Percentiles rank a stretch among this genome's conserved stretches.
phyloP scores from a whole-genome alignment of 2,797 vertebrate species.

The Thunnus albacares region DNA sequence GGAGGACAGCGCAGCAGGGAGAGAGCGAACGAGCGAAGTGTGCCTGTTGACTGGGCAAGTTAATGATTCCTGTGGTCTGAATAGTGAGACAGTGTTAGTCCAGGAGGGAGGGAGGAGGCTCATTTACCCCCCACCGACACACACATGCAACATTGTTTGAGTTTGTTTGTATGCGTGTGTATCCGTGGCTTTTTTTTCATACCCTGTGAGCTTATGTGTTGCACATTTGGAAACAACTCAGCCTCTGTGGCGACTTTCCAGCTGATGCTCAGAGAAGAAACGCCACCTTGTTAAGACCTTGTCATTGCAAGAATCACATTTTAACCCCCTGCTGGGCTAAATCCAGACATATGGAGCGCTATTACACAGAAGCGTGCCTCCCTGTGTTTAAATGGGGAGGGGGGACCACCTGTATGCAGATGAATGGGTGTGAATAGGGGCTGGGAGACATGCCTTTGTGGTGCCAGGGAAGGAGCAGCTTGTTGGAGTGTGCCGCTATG shows the following conservation, averaged over 20 bases:
- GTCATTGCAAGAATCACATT: neutral
- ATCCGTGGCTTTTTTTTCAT: constrained; percentile 31
- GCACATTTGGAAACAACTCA: constrained; percentile 33
- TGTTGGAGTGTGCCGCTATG: constrained; percentile 84
- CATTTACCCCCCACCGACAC: constrained; percentile 69
- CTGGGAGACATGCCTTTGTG: constrained; percentile 74
- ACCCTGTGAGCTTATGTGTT: constrained; percentile 26
- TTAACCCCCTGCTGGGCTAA: constrained; percentile 16
- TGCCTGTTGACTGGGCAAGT: constrained; percentile 79
- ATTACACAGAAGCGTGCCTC: constrained; percentile 71
- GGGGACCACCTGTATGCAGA: constrained; percentile 85
- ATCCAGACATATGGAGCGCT: constrained; percentile 57
- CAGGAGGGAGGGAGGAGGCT: constrained; percentile 46
- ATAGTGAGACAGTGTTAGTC: constrained; percentile 69
- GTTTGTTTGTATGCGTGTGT: constrained; percentile 24
- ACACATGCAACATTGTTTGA: constrained; percentile 54
- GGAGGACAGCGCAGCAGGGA: constrained; percentile 52
- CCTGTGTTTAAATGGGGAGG: constrained; percentile 14
- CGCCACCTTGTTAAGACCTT: neutral
- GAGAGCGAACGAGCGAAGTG: constrained; percentile 69
- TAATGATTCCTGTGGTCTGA: constrained; percentile 81
- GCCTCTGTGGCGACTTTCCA: constrained; percentile 40
- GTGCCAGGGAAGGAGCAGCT: constrained; percentile 78
- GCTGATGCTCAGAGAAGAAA: constrained; percentile 35
- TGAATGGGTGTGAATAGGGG: constrained; percentile 66